Conservation (phyloP, 2,797 vertebrate species). For the Pantherophis alleghaniensis region DNA sequence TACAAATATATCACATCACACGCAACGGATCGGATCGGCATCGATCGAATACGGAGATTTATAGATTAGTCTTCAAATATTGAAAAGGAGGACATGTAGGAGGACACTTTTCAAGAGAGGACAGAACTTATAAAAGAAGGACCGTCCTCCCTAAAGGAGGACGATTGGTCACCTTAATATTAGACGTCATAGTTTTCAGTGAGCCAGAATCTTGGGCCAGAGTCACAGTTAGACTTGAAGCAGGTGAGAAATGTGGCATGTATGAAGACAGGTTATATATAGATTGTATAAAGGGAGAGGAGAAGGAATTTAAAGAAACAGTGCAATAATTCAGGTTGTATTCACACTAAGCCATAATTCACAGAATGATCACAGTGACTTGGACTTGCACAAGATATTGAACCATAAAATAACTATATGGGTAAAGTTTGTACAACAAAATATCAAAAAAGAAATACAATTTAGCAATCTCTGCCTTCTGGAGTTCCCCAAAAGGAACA, state of each 20-base stretch:
- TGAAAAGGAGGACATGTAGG: too few species aligned
- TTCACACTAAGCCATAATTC: background rate
- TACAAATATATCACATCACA: too few species aligned
- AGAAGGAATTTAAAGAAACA: background rate
- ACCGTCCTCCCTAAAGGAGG: too few species aligned
- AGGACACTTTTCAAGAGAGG: too few species aligned
- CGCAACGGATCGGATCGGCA: too few species aligned
- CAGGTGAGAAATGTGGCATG: too few species aligned
- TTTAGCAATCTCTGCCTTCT: background rate
- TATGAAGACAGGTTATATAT: background rate
- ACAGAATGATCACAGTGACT: background rate
- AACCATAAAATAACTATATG: background rate
- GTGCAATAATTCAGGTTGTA: background rate
- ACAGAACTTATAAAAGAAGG: too few species aligned
- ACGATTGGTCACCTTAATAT: too few species aligned
- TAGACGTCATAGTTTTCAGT: background rate
- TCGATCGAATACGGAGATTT: too few species aligned
- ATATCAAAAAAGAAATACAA: too few species aligned
- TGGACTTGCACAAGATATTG: background rate
- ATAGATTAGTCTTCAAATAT: too few species aligned
- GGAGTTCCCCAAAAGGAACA: background rate
- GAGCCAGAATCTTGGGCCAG: background rate
- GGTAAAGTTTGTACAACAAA: background rate
- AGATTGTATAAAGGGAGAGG: background rate
- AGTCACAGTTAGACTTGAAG: background rate